Evolutionary conservation across 92 coral and sea anemone species (phyloP).

Genomic region (Muricea muricata): DNA sequence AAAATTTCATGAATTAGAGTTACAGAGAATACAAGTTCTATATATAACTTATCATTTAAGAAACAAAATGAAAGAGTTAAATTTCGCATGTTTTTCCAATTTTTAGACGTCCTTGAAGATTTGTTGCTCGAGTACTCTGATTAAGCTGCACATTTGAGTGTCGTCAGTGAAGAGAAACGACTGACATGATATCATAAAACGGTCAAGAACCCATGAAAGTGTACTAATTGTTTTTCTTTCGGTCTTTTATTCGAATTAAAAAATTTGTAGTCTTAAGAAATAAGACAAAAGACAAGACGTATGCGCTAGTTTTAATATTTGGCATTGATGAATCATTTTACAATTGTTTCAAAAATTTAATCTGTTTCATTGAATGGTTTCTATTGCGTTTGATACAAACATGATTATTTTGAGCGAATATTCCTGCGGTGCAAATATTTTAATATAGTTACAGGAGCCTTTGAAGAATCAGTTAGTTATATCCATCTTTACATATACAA

Average conservation of each 20-base stretch:
- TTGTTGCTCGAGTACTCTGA: too few relatives aligned
- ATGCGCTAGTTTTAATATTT: background rate
- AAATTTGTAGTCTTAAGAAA: conserved; percentile 4
- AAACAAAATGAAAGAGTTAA: too few relatives aligned
- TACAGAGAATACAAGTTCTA: too few relatives aligned
- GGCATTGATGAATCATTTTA: conserved; percentile 6
- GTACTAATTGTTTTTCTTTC: background rate
- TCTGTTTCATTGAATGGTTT: background rate
- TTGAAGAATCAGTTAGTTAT: background rate
- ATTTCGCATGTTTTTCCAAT: too few relatives aligned
- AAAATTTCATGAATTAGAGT: too few relatives aligned
- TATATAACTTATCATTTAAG: too few relatives aligned
- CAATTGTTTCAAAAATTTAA: conserved; percentile 16
- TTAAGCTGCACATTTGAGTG: too few relatives aligned
- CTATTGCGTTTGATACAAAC: background rate
- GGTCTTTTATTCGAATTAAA: conserved; percentile 8
- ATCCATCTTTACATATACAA: background rate
- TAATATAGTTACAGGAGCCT: background rate
- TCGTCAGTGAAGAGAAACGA: background rate
- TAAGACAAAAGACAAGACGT: background rate
- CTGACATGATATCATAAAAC: background rate
- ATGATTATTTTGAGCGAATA: conserved; percentile 9
- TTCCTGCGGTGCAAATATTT: background rate
- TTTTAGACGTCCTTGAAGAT: too few relatives aligned
- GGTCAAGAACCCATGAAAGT: background rate